These are phyloP conservation scores for Zaprionus vittiger DNA, from an alignment of 1,140 invertebrate genomes.

Conservation along the genomic window DNA sequence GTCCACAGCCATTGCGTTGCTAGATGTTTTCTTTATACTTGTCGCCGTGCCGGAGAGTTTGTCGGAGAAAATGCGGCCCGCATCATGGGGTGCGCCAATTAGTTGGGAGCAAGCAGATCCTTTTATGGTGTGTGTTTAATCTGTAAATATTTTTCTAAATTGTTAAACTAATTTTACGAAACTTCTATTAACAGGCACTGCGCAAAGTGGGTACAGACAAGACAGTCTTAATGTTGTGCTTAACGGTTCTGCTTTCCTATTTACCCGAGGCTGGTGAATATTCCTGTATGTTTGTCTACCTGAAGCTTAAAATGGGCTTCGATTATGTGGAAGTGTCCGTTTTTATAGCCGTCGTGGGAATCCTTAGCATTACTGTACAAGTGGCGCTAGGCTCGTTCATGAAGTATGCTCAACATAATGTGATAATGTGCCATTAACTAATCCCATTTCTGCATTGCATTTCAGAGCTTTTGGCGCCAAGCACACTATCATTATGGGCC, in stretches of 20 bases:
- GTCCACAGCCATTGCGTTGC: conserved; percentile 96
- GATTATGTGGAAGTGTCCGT: conserved; percentile 97
- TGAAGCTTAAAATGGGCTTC: conserved; percentile 99
- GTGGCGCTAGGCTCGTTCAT: conserved; percentile 95
- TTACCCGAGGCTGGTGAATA: conserved; percentile 99
- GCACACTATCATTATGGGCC: conserved; percentile 98
- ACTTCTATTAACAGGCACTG: conserved; percentile 87
- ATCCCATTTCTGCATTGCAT: not conserved
- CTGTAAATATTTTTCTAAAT: not conserved
- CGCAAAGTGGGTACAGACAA: conserved; percentile 97
- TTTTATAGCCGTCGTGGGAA: conserved; percentile 98
- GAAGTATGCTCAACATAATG: conserved; percentile 80
- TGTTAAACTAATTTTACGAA: not conserved
- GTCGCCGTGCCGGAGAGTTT: conserved; percentile 99
- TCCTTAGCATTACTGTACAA: conserved; percentile 98
- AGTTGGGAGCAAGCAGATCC: conserved; percentile 99
- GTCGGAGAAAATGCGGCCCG: conserved; percentile 95
- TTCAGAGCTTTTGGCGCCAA: conserved; percentile 92
- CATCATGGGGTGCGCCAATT: conserved; percentile 92
- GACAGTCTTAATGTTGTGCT: conserved; percentile 97
- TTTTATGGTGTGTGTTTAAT: conserved; percentile 89
- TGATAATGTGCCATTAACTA: not conserved
- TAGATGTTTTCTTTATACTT: conserved; percentile 99
- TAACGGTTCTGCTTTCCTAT: conserved; percentile 98
- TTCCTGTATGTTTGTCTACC: conserved; percentile 99